Conservation (phyloP, 37 sponge, comb jelly and placozoan genomes). For the Spongia lamella region DNA sequence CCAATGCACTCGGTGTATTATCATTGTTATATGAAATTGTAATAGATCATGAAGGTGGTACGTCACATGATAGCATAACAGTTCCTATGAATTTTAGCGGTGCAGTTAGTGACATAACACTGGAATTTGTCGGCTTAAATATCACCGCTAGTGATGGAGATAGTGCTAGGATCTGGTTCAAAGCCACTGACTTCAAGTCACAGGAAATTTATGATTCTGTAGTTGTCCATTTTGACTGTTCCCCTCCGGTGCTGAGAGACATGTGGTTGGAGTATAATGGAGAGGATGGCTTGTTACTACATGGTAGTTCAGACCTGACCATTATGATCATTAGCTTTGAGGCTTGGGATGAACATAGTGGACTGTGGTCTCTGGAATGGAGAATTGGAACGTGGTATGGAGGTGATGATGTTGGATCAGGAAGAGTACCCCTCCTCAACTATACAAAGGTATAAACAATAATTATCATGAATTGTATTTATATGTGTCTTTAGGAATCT, state of each 20-base stretch:
- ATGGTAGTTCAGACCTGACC: slow-evolving; percentile 34
- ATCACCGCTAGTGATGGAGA: slow-evolving; percentile 53
- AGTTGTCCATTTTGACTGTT: slow-evolving; percentile 69
- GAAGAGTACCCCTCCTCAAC: slow-evolving; percentile 36
- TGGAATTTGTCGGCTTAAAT: slow-evolving; percentile 23
- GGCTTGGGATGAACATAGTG: slow-evolving; percentile 65
- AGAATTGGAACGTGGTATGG: slow-evolving; percentile 46
- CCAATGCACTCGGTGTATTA: slow-evolving; percentile 66
- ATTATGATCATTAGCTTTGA: slow-evolving; percentile 45
- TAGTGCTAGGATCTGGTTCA: slow-evolving; percentile 68
- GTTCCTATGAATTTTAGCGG: slow-evolving; percentile 22
- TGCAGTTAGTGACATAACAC: slow-evolving; percentile 40
- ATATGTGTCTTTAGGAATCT: slow-evolving; percentile 1
- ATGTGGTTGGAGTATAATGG: slow-evolving; percentile 48
- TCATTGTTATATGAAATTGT: slow-evolving; percentile 34
- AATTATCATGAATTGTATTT: background rate
- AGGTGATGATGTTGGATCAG: slow-evolving; percentile 31
- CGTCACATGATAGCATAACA: background rate
- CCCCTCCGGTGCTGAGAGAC: slow-evolving; percentile 48
- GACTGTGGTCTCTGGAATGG: slow-evolving; percentile 52
- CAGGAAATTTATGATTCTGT: slow-evolving; percentile 34
- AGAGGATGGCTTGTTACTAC: slow-evolving; percentile 33
- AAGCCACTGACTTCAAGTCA: slow-evolving; percentile 50
- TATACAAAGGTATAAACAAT: slow-evolving; percentile 2
- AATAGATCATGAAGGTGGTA: slow-evolving; percentile 46